Conservation (phyloP, 2,888 invertebrate species). For the Parapristionchus giblindavisi region DNA sequence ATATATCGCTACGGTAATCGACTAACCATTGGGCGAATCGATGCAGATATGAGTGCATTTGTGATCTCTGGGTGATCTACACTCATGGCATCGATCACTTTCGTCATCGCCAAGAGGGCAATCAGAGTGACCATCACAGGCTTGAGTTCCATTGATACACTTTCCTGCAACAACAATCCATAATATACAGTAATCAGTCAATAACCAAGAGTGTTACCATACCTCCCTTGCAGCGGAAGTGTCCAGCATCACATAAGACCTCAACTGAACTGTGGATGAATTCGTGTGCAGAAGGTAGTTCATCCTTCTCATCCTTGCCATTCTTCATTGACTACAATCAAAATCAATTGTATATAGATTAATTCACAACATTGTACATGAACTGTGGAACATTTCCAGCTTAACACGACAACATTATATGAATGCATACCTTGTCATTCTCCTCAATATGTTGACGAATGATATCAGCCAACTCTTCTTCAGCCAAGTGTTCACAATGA, state of each 20-base stretch:
- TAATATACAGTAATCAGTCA: background rate
- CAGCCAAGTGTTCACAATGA: slow-evolving; percentile 1
- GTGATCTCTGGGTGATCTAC: slow-evolving; percentile 27
- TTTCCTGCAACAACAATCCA: background rate
- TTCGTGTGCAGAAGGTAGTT: slow-evolving; percentile 16
- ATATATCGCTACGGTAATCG: background rate
- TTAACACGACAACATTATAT: too few species aligned
- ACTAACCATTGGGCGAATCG: slow-evolving; percentile 31
- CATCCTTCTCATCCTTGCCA: background rate
- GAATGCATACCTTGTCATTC: too few species aligned
- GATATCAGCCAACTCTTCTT: background rate
- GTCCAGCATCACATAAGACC: slow-evolving; percentile 7
- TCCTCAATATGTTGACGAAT: background rate
- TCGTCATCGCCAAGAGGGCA: slow-evolving; percentile 70
- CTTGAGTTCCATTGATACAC: slow-evolving; percentile 46
- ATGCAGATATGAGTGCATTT: slow-evolving; percentile 29
- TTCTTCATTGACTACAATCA: background rate
- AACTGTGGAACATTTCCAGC: too few species aligned
- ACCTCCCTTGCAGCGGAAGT: slow-evolving; percentile 36
- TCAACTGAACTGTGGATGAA: slow-evolving; percentile 13
- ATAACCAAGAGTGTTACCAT: background rate
- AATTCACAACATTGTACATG: background rate
- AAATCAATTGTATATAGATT: background rate
- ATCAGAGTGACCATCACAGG: slow-evolving; percentile 69
- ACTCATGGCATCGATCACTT: slow-evolving; percentile 51